A percentile compares a stretch with the other conserved stretches of the same genome.
These are phyloP conservation scores for Acropternis orthonyx DNA, from an alignment of 2,797 vertebrate species.

Conservation along the genomic window DNA sequence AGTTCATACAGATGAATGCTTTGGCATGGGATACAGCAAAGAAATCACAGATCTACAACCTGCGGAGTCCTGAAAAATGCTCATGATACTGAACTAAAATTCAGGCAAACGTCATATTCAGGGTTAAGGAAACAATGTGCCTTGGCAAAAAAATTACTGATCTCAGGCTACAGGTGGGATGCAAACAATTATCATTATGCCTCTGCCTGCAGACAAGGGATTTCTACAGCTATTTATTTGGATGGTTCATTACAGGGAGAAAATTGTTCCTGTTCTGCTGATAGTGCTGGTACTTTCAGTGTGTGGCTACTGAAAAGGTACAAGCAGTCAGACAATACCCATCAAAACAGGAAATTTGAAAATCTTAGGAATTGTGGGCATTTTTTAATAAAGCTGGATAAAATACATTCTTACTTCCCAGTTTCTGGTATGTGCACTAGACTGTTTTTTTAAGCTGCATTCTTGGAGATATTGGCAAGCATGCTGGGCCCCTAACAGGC, in stretches of 20 bases:
- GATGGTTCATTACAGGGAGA: not conserved
- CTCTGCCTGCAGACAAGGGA: not conserved
- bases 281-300: not conserved
- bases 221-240: not conserved
- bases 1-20: not conserved
- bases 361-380: not conserved
- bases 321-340: not conserved
- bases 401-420: constrained; percentile 16
- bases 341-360: not conserved
- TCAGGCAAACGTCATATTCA: not conserved
- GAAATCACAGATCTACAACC: not conserved
- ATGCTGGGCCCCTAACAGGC: not conserved
- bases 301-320: not conserved
- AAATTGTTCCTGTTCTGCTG: not conserved
- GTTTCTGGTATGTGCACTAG: constrained; percentile 22
- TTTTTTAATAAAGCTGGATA: constrained; percentile 1
- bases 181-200: not conserved
- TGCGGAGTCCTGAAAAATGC: not conserved
- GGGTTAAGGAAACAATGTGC: not conserved
- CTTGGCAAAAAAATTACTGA: not conserved
- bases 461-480: constrained; percentile 37
- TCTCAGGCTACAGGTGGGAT: not conserved
- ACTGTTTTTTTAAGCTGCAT: constrained; percentile 47
- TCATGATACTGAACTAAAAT: not conserved
- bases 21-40: not conserved